Percentiles rank a stretch among this genome's conserved stretches.
Conservation (phyloP, 2,797 vertebrate species). For the Pseudopleuronectes americanus region DNA sequence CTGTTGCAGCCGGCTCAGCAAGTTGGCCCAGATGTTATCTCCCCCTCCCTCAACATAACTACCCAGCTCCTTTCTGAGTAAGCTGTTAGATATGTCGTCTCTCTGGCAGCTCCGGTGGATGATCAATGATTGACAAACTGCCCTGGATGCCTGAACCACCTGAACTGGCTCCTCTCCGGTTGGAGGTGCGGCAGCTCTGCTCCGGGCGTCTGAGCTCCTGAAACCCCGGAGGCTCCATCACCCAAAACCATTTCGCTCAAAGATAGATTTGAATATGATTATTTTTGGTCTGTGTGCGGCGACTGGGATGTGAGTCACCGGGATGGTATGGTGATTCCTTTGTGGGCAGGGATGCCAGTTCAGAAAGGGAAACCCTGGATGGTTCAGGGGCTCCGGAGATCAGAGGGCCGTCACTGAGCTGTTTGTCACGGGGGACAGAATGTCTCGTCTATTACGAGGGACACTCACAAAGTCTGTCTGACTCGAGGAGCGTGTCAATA, state of each 20-base stretch:
- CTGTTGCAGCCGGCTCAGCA: too few species aligned
- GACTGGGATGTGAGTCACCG: slow-evolving; percentile 13
- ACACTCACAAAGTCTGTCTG: not conserved
- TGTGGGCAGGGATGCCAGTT: slow-evolving; percentile 46
- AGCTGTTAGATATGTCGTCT: not conserved
- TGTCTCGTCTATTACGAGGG: slow-evolving; percentile 7
- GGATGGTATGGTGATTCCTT: slow-evolving; percentile 38
- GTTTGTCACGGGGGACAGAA: slow-evolving; percentile 17
- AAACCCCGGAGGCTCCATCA: too few species aligned
- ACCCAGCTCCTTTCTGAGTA: too few species aligned
- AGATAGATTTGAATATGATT: slow-evolving; percentile 23
- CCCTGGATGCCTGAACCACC: too few species aligned
- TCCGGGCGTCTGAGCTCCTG: too few species aligned
- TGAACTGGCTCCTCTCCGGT: too few species aligned
- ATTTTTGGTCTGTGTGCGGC: slow-evolving; percentile 27
- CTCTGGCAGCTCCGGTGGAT: too few species aligned
- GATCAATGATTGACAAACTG: too few species aligned
- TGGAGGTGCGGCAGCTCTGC: too few species aligned
- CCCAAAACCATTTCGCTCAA: not conserved
- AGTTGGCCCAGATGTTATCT: too few species aligned
- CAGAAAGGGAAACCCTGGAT: slow-evolving; percentile 40
- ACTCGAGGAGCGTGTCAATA: not conserved
- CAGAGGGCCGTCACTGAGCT: slow-evolving; percentile 42
- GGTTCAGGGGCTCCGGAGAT: slow-evolving; percentile 39
- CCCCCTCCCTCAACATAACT: too few species aligned